Evolutionary conservation across 2,113 vertebrate species (phyloP).

Genomic region (Ahaetulla prasina): DNA sequence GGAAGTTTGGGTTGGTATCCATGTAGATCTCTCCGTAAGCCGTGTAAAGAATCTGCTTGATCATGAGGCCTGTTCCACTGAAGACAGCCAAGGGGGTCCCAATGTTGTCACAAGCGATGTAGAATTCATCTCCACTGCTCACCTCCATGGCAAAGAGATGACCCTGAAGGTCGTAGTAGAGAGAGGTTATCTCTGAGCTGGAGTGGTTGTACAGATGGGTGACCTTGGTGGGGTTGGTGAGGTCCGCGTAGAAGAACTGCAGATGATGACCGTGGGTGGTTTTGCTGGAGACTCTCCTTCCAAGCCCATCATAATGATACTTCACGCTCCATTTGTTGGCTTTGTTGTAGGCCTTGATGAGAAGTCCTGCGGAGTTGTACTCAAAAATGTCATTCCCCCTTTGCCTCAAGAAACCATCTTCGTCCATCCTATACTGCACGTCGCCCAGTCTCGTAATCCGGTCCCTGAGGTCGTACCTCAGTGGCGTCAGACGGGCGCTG

Average conservation of each 20-base stretch:
- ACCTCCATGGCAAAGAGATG: constrained; percentile 98
- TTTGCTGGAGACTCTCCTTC: constrained; percentile 89
- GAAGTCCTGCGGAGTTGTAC: constrained; percentile 89
- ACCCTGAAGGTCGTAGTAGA: constrained; percentile 97
- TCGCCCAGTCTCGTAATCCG: constrained; percentile 92
- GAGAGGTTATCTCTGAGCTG: constrained; percentile 93
- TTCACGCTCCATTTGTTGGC: constrained; percentile 85
- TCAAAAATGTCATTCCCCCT: constrained; percentile 92
- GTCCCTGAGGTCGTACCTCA: constrained; percentile 91
- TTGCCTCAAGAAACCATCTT: constrained; percentile 93
- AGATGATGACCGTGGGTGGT: constrained; percentile 85
- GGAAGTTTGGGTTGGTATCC: constrained; percentile 93
- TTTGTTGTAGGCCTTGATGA: constrained; percentile 90
- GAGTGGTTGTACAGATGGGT: constrained; percentile 98
- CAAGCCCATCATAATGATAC: constrained; percentile 93
- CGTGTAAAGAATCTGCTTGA: constrained; percentile 93
- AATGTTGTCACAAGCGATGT: constrained; percentile 94
- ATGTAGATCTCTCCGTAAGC: constrained; percentile 97
- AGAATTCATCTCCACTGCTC: constrained; percentile 94
- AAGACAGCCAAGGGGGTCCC: constrained; percentile 96
- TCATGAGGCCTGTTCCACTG: constrained; percentile 92
- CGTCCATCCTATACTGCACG: constrained; percentile 89
- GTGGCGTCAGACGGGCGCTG: constrained; percentile 88
- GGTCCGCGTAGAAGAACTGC: constrained; percentile 97
- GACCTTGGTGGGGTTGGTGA: constrained; percentile 90